Conservation (phyloP, 2,113 vertebrate species). For the Phyllostomus hastatus region DNA sequence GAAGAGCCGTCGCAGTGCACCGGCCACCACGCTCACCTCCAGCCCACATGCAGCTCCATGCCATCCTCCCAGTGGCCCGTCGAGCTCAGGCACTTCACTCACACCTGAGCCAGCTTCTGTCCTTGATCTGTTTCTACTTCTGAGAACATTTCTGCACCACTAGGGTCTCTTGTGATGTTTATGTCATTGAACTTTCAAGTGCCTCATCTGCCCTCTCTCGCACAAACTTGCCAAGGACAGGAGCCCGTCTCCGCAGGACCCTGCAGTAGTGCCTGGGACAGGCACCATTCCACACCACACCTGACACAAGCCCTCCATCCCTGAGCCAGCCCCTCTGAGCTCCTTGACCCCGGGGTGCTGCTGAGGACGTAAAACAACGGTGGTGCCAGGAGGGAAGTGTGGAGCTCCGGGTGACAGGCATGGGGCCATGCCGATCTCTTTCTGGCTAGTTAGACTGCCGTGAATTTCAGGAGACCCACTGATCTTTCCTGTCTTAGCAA, state of each 20-base stretch:
- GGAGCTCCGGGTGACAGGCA: rapidly evolving
- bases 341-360: background rate
- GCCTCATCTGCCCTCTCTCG: background rate
- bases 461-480: background rate
- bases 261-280: background rate
- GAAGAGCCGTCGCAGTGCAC: background rate
- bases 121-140: background rate
- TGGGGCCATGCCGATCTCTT: rapidly evolving
- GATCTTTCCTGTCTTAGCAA: background rate
- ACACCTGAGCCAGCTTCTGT: too few relatives aligned
- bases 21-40: background rate
- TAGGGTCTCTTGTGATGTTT: background rate
- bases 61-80: background rate
- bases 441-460: background rate
- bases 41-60: background rate
- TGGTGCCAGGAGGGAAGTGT: background rate
- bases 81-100: background rate
- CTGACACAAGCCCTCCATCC: background rate
- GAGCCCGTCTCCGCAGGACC: background rate
- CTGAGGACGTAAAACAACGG: too few relatives aligned
- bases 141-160: background rate
- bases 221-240: background rate
- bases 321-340: background rate
- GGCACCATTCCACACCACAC: rapidly evolving
- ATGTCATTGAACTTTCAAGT: background rate